These are phyloP conservation scores for Heliconius hewitsoni DNA, from an alignment of 1,140 invertebrate genomes.

Conservation along the genomic window DNA sequence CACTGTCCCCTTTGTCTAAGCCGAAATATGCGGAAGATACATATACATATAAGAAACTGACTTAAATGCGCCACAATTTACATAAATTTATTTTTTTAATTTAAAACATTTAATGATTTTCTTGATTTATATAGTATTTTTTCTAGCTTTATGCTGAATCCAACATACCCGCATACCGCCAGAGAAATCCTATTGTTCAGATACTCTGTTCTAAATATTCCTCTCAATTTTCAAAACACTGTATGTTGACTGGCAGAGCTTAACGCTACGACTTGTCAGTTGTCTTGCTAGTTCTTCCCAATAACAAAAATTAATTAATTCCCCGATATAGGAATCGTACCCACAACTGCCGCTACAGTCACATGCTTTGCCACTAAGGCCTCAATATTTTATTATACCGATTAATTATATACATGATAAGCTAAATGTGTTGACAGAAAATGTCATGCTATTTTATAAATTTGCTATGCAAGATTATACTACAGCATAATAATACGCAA, in stretches of 20 bases:
- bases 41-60: neutral
- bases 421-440: neutral
- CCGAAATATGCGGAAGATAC: neutral
- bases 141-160: too few species aligned
- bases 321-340: neutral
- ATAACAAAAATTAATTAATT: too few species aligned
- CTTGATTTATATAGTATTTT: too few species aligned
- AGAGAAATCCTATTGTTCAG: too few species aligned
- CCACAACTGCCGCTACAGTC: neutral
- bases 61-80: neutral
- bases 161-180: too few species aligned
- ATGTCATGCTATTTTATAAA: neutral
- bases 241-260: too few species aligned
- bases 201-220: too few species aligned
- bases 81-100: neutral
- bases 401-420: neutral
- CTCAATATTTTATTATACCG: neutral
- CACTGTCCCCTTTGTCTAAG: neutral
- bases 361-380: too few species aligned
- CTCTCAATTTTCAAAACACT: too few species aligned
- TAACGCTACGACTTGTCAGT: too few species aligned
- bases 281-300: too few species aligned
- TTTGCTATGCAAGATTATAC: slow-evolving; percentile 7
- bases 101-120: neutral
- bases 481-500: slow-evolving; percentile 8